These are phyloP conservation scores for Vulpes ferrilata DNA, from an alignment of 2,113 vertebrate genomes.

Conservation along the genomic window DNA sequence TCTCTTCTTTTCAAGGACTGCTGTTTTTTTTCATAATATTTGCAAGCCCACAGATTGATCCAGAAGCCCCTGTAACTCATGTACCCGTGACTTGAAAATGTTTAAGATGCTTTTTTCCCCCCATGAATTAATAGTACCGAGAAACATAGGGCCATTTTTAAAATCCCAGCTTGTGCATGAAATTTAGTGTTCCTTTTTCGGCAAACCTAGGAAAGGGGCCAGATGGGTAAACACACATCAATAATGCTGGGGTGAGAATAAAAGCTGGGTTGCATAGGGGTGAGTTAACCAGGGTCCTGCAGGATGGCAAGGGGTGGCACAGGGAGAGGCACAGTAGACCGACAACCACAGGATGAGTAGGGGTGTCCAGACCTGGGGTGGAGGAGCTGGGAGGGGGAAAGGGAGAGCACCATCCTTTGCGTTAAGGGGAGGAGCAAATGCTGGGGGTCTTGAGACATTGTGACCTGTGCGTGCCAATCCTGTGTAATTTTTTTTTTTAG, in stretches of 20 bases:
- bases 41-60: constrained; percentile 63
- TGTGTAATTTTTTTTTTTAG: background rate
- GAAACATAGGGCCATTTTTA: constrained; percentile 59
- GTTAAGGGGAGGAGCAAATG: background rate
- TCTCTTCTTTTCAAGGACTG: constrained; percentile 75
- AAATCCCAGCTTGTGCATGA: constrained; percentile 61
- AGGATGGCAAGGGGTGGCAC: background rate
- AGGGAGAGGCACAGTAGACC: fast-evolving
- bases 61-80: constrained; percentile 55
- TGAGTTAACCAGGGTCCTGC: background rate
- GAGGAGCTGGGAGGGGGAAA: too few relatives aligned
- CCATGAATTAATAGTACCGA: constrained; percentile 46
- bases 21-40: constrained; percentile 76
- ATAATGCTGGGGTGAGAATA: background rate
- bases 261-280: background rate
- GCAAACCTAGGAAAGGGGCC: background rate
- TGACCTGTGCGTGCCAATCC: background rate
- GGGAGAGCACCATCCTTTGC: background rate
- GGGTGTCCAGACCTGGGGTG: too few relatives aligned
- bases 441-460: background rate
- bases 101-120: constrained; percentile 42
- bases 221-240: background rate
- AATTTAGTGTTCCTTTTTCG: constrained; percentile 55
- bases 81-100: constrained; percentile 66
- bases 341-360: background rate